These are phyloP conservation scores for Dynastes hyllus DNA, from an alignment of 2,888 invertebrate species.

Conservation along the genomic window DNA sequence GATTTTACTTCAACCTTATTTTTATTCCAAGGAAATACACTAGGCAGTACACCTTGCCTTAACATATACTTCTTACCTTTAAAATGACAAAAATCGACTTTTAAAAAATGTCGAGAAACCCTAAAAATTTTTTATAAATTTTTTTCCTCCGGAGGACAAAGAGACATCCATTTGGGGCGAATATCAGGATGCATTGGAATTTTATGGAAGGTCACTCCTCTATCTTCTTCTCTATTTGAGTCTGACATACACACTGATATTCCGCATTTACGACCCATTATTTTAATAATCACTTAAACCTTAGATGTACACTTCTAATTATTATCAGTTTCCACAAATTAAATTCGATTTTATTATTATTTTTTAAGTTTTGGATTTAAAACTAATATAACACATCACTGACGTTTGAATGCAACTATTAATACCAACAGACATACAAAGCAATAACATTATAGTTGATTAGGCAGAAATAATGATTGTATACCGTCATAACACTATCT, in stretches of 20 bases:
- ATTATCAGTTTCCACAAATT: neutral
- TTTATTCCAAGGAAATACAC: constrained; percentile 80
- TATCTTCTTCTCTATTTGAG: constrained; percentile 76
- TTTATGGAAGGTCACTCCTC: constrained; percentile 84
- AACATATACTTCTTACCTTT: constrained; percentile 82
- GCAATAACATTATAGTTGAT: neutral
- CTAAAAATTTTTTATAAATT: too few species aligned
- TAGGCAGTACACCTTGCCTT: constrained; percentile 81
- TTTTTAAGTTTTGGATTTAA: neutral
- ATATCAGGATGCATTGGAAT: constrained; percentile 79
- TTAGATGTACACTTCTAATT: neutral
- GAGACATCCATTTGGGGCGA: constrained; percentile 78
- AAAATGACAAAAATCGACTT: constrained; percentile 81
- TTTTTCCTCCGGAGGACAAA: constrained; percentile 76
- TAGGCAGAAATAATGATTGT: too few species aligned
- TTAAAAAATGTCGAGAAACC: constrained; percentile 83
- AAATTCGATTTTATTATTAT: constrained; percentile 1
- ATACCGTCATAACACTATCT: neutral
- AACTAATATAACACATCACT: constrained; percentile 17
- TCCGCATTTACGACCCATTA: constrained; percentile 79
- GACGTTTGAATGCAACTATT: constrained; percentile 7
- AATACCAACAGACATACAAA: neutral
- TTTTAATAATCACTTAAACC: constrained; percentile 19
- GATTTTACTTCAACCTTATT: constrained; percentile 53
- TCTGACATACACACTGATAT: constrained; percentile 78